These are phyloP conservation scores for Charadrius vociferus DNA, from an alignment of 2,113 vertebrate species.

Conservation along the genomic window DNA sequence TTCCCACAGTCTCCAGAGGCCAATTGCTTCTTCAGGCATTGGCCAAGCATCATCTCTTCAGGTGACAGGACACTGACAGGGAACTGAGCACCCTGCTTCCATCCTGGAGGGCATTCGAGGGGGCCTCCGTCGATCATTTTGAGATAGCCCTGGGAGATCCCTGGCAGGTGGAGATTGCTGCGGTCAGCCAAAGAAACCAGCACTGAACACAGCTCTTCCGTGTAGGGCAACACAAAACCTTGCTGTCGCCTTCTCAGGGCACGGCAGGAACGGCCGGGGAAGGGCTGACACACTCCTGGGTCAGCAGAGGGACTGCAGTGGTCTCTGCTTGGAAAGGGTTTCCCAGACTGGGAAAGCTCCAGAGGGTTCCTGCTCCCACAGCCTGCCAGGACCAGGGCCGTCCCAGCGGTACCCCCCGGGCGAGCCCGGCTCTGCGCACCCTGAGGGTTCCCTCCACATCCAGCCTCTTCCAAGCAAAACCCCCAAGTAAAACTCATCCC, in stretches of 20 bases:
- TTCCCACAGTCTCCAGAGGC: not conserved
- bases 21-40: not conserved
- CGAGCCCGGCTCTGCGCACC: not conserved
- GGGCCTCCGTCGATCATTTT: not conserved
- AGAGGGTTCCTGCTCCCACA: not conserved
- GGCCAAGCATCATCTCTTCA: not conserved
- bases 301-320: not conserved
- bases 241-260: not conserved
- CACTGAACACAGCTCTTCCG: not conserved
- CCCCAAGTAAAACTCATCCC: not conserved
- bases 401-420: rapidly evolving
- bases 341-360: not conserved
- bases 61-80: too few species aligned
- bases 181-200: not conserved
- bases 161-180: not conserved
- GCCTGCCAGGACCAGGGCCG: not conserved
- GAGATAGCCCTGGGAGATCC: not conserved
- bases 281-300: not conserved
- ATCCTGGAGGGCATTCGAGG: rapidly evolving
- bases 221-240: not conserved
- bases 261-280: not conserved
- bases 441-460: rapidly evolving
- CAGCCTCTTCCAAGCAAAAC: not conserved
- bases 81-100: not conserved
- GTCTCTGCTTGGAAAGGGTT: not conserved